Evolutionary conservation across 2,113 vertebrate species (phyloP), one percentile per base, ranked within the genome.

Genomic region (Narcine bancroftii): DNA sequence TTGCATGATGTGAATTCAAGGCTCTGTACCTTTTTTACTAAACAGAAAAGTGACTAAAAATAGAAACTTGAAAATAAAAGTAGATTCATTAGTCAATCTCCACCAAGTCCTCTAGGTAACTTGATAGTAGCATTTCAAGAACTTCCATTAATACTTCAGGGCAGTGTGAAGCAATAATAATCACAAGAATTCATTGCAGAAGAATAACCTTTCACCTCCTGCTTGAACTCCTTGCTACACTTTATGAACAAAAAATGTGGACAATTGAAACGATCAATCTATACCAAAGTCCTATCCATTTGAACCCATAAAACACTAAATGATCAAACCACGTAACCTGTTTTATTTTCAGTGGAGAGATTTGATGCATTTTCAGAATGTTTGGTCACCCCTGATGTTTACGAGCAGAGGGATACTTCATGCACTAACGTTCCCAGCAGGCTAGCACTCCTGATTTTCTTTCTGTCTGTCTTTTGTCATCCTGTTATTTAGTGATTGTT

Each of bases 91-190:
- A 50, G 11, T 50, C 26, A 47, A 81, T 36, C 53, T 36, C 81
- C 60, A 13, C 81, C n/a, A n/a, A 36, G 33, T 87, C 53, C 15
- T 15, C 47, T 33, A 10, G 33, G 53, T 60, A 87, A 60, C 53
- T 60, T 60, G 81, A 87, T 87, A 87, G 81, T 17, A 69, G 56
- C 53, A 36, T 63, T 87, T 87, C 81, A 87, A 87, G 53, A 60
- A 36, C 53, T 21, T 87, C 53, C 81, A 60, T 60, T 53, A 87
- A 36, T 60, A 60, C 53, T 60, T 9, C 33, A 60, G n/a, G 53
- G 53, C 53, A 36, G 56, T 60, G 56, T 60, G n/a, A n/a, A 87
- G 53, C 53, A 87, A 87, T 87, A 60, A 87, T 60, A 87, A 60
- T 24, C 77, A 50, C 2, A 81, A n/a, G 77, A 50, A 81, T 81